Conservation (phyloP, 2,888 invertebrate genomes). For the Morpho helenor region DNA sequence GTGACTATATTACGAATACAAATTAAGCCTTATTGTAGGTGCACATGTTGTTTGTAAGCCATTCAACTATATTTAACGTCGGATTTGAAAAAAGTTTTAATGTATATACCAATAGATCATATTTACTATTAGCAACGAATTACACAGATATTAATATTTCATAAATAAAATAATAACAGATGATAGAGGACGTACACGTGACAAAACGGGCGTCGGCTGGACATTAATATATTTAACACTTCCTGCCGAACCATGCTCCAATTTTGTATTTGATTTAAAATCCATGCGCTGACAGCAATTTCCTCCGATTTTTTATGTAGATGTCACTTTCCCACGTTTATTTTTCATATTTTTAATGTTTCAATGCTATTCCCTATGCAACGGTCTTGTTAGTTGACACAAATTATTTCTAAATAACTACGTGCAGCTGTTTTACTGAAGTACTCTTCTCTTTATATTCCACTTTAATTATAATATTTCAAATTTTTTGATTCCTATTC, state of each 20-base stretch:
- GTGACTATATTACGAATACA: too few relatives aligned
- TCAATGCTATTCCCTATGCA: constrained; percentile 31
- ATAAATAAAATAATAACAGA: constrained; percentile 35
- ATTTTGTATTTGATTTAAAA: constrained; percentile 75
- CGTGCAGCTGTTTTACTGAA: constrained; percentile 10
- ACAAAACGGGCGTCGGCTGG: constrained; percentile 49
- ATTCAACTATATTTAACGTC: too few relatives aligned
- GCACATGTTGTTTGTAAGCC: too few relatives aligned
- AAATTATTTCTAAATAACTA: constrained; percentile 39
- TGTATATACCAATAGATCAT: not conserved
- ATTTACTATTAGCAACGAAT: constrained; percentile 1
- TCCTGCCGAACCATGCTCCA: constrained; percentile 74
- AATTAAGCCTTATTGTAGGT: too few relatives aligned
- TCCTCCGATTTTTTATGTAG: constrained; percentile 60
- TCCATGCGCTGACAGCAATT: constrained; percentile 64
- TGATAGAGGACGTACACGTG: constrained; percentile 42
- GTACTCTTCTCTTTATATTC: constrained; percentile 5
- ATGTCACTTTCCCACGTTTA: constrained; percentile 46
- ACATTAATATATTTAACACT: constrained; percentile 67
- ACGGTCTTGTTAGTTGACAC: constrained; percentile 42
- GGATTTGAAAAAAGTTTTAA: too few relatives aligned
- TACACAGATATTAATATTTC: not conserved
- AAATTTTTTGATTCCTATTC: too few relatives aligned
- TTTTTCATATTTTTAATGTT: constrained; percentile 45
- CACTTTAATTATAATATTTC: too few relatives aligned